phyloP scores from a whole-genome alignment of 2,888 invertebrate species.

The Tetragonisca angustula region DNA sequence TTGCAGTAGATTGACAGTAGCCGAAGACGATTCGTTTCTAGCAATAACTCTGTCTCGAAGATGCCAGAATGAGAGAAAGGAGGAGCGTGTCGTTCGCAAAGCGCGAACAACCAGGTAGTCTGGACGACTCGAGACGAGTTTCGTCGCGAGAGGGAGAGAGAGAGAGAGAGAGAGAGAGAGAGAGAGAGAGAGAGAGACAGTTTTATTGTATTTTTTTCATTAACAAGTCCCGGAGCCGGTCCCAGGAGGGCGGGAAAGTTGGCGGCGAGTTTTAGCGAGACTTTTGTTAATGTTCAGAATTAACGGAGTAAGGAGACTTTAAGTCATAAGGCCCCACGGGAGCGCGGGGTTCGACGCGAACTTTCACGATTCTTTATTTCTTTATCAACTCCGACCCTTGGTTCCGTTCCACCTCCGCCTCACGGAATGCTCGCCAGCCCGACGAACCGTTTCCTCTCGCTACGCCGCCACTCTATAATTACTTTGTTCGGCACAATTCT shows the following conservation, averaged over 20 bases:
- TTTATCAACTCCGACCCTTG: slow-evolving; percentile 81
- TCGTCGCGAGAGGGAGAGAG: slow-evolving; percentile 53
- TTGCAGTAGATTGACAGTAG: no score
- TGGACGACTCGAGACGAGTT: slow-evolving; percentile 70
- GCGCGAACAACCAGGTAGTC: slow-evolving; percentile 53
- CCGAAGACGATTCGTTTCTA: background rate
- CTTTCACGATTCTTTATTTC: slow-evolving; percentile 84
- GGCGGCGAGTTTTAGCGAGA: slow-evolving; percentile 83
- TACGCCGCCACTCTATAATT: slow-evolving; percentile 72
- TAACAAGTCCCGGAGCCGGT: slow-evolving; percentile 80
- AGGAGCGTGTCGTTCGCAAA: slow-evolving; percentile 46
- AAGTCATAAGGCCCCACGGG: slow-evolving; percentile 83
- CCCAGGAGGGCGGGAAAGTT: slow-evolving; percentile 78
- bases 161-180: background rate
- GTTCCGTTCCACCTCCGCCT: slow-evolving; percentile 59
- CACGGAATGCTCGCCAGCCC: slow-evolving; percentile 62
- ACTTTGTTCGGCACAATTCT: slow-evolving; percentile 74
- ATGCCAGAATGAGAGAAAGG: slow-evolving; percentile 18
- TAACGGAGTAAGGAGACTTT: slow-evolving; percentile 84
- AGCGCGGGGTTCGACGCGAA: slow-evolving; percentile 81
- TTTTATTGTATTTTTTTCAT: slow-evolving; percentile 84
- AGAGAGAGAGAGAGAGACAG: slow-evolving; percentile 51
- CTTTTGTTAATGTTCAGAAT: slow-evolving; percentile 84
- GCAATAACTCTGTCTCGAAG: slow-evolving; percentile 52
- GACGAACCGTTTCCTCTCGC: slow-evolving; percentile 71